Percentiles rank a stretch among this genome's conserved stretches.
These are phyloP conservation scores for Gymnocephalus cernua DNA, from an alignment of 2,113 vertebrate species.

Conservation along the genomic window DNA sequence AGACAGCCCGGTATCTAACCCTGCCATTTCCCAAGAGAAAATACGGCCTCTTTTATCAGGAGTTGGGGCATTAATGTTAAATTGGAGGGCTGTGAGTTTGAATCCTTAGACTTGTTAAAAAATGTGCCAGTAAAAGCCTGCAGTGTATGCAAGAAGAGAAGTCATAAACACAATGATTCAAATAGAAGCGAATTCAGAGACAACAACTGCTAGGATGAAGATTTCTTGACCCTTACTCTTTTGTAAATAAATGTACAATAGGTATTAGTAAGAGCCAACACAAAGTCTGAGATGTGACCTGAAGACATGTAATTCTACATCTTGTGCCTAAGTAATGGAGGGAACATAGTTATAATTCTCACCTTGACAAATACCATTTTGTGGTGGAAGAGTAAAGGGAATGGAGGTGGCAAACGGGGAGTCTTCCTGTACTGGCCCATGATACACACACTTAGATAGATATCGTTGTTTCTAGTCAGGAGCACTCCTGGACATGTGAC, in stretches of 20 bases:
- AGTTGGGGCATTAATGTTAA: conserved; percentile 18
- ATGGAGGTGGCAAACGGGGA: conserved; percentile 85
- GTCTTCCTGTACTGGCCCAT: conserved; percentile 93
- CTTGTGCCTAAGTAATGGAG: not conserved
- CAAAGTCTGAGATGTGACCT: not conserved
- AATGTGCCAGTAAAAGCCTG: not conserved
- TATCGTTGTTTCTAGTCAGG: conserved; percentile 85
- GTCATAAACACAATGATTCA: not conserved
- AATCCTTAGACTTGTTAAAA: conserved; percentile 3
- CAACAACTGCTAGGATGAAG: not conserved
- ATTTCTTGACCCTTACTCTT: not conserved
- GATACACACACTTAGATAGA: conserved; percentile 91
- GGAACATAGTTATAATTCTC: conserved; percentile 30
- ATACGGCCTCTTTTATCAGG: conserved; percentile 23
- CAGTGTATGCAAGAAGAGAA: not conserved
- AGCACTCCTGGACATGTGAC: conserved; percentile 91
- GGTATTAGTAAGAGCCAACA: not conserved
- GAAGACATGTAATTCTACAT: conserved; percentile 2
- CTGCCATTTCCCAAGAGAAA: conserved; percentile 20
- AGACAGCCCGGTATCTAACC: conserved; percentile 26
- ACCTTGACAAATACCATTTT: conserved; percentile 95
- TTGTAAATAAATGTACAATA: not conserved
- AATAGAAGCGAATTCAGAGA: not conserved
- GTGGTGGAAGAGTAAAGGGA: conserved; percentile 90
- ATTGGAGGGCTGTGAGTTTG: conserved; percentile 7